Evolutionary conservation across 2,888 invertebrate species (phyloP).

Genomic region (Temnothorax rugatulus): DNA sequence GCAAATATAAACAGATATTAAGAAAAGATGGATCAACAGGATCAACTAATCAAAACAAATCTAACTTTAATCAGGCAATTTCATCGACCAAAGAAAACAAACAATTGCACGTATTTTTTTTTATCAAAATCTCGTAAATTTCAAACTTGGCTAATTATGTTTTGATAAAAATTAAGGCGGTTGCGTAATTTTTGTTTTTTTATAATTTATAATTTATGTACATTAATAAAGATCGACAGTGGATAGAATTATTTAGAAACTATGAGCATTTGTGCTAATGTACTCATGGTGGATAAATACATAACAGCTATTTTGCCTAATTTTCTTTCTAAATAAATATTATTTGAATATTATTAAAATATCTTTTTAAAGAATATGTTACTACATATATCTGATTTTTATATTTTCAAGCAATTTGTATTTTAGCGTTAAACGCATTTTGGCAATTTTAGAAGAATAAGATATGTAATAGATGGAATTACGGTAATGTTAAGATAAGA

Average conservation of each 20-base stretch:
- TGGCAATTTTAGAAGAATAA: not conserved
- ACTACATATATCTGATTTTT: not conserved
- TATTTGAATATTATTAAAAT: too few relatives aligned
- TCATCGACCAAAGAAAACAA: not conserved
- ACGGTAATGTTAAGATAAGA: not conserved
- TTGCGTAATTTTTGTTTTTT: not conserved
- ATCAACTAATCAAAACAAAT: too few relatives aligned
- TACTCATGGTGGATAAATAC: not conserved
- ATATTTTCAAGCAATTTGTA: not conserved
- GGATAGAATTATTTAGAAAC: not conserved
- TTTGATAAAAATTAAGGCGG: not conserved
- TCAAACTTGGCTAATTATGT: too few relatives aligned
- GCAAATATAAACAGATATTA: too few relatives aligned
- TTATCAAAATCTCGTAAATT: too few relatives aligned
- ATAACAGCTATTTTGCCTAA: not conserved
- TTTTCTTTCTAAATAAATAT: too few relatives aligned
- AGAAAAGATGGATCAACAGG: too few relatives aligned
- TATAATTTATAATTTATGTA: not conserved
- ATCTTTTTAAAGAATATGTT: too few relatives aligned
- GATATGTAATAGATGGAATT: not conserved
- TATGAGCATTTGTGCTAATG: not conserved
- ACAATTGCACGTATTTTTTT: too few relatives aligned
- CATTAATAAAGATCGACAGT: not conserved
- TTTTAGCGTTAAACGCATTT: not conserved
- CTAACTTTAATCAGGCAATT: not conserved